Base-by-base conservation (phyloP, 2,888 invertebrate species). In the Plagodis dolabraria region DNA sequence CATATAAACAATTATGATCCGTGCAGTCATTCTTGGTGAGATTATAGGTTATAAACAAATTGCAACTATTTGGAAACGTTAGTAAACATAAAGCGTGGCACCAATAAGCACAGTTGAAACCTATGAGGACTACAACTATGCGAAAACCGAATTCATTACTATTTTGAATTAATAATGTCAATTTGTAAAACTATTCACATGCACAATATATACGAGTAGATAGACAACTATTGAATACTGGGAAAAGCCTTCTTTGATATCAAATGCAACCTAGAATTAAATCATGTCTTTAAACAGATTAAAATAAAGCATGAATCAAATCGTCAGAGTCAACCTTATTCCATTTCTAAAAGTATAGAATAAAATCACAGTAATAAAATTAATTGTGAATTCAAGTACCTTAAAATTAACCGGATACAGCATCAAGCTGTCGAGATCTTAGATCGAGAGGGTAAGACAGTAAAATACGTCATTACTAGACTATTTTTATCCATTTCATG, bases 401-500 rank as follows among this genome's bases (percentile, higher is more conserved):
- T 57, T 60, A 62, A 43, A 53, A 59, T 42, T 53, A 61, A 50
- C 55, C 53, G 38, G 44, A 58, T 60, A 67, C 65, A 62, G 68
- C 60, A 59, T 60, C 67, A 61, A 66, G 64, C 62, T 60, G 65
- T 50, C 65, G 75, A 79, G 81, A 81, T 79, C 79, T 72, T 70
- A 71, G 70, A 69, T 72, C 70, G 40, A 74, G 68, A 69, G 71
- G 68, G 70, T 70, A 63, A 63, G 62, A 68, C 57, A 68, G 59
- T 56, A 72, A 68, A 70, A 69, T 75, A 77, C 66, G 62, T 72
- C 67, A 81, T 82, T 83, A 83, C 77, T 80, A 81, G 58, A 77
- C 75, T 81, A 81, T 70, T 34, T 35, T 71, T 69, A 79, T 84
- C 88, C 89, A 89, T 89, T 83, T 76, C 40, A 89, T 89, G 88